Base-by-base conservation (phyloP, 2,888 invertebrate genomes). In the Hyles lineata region DNA sequence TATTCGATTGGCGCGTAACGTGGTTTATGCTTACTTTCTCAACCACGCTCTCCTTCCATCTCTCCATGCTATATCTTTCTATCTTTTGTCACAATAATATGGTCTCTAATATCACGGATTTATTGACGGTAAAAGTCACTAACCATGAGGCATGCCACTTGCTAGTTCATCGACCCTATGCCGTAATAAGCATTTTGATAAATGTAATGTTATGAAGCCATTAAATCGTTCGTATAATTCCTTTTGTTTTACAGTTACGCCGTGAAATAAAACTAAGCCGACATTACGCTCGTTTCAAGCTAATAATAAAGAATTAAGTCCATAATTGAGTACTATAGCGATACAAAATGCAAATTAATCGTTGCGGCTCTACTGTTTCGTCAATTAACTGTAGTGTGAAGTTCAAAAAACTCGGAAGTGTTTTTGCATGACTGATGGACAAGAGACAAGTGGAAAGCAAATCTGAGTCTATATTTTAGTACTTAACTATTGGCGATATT, bases 351-450 rank as follows among this genome's bases (percentile, higher is more conserved):
- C 50, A 23, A 67, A 67, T 67, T 67, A 67, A 17, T 15, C 17
- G 67, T 67, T 50, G 23, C 43, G 63, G 63, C 50, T 43, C 50
- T 67, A 67, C 67, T 67, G 67, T 67, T 67, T 23, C 19, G 43
- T 67, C 5, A 67, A 25, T 50, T 67, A 67, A 67, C 63, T 63
- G 8, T 67, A 67, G 67, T 67, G 50, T 67, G 67, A 50, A 67
- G 67, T 67, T 67, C 43, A 67, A 67, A 67, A 67, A 43, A 23
- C 67, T 50, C 50, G 23, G 7, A 23, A 23, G 23, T 50, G 35
- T 43, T 63, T 63, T 43, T 67, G 21, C n/a, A 55, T 55, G 17
- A n/a, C 52, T 43, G 43, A 11, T 43, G 43, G 43, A 43, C 11
- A 11, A 43, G 3, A 11, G 43, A 43, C 43, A 43, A 43, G 43